Percentiles rank a stretch among this genome's conserved stretches.
phyloP scores from a whole-genome alignment of 2,797 vertebrate genomes.

The Phataginus tetradactyla region DNA sequence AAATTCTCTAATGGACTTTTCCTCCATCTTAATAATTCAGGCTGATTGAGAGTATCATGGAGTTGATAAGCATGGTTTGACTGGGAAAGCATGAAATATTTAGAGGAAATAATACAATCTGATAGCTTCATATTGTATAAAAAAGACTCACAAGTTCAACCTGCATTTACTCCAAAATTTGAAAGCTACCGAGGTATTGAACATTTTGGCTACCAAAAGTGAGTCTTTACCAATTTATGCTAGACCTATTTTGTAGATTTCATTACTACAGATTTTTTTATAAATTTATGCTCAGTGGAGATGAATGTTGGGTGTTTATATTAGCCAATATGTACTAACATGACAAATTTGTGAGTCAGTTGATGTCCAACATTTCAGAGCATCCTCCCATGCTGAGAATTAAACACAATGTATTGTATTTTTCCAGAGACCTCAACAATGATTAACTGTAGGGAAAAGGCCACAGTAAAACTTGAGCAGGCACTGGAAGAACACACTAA shows the following conservation, averaged over 20 bases:
- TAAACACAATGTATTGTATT: not conserved
- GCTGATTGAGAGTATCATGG: not conserved
- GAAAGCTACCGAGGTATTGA: not conserved
- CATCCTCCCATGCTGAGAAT: not conserved
- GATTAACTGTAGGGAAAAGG: not conserved
- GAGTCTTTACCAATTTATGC: not conserved
- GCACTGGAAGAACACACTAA: not conserved
- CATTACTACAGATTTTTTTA: not conserved
- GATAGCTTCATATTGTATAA: not conserved
- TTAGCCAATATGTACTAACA: not conserved
- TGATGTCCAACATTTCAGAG: not conserved
- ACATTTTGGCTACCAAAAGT: not conserved
- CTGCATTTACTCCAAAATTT: not conserved
- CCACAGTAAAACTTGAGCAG: not conserved
- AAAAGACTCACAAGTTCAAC: not conserved
- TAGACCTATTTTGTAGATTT: not conserved
- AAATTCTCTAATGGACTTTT: not conserved
- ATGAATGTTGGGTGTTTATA: not conserved
- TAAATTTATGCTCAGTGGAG: not conserved
- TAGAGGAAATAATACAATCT: too few relatives aligned
- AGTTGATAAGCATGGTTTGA: not conserved
- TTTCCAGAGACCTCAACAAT: not conserved
- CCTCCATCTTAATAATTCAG: not conserved
- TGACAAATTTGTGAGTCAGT: not conserved
- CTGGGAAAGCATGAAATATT: not conserved